Conservation (phyloP, 2,888 invertebrate genomes). For the Junonia oenone region DNA sequence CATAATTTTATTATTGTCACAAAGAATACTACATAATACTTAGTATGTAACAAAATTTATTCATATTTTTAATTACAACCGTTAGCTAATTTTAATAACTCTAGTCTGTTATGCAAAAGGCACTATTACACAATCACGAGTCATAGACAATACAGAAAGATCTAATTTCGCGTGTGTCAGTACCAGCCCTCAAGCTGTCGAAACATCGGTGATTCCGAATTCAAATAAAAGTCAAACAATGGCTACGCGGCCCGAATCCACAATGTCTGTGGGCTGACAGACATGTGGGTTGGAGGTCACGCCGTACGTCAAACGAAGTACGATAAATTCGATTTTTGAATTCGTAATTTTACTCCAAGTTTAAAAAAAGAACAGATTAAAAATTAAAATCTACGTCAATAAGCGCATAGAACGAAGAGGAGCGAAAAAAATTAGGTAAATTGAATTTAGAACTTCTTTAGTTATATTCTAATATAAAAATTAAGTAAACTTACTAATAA, state of each 20-base stretch:
- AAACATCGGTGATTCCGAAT: constrained; percentile 53
- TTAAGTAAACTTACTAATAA: too few relatives aligned
- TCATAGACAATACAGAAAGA: not conserved
- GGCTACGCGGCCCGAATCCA: constrained; percentile 66
- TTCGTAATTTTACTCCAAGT: constrained; percentile 1
- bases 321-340: constrained; percentile 23
- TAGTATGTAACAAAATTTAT: too few relatives aligned
- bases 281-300: constrained; percentile 75
- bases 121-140: not conserved
- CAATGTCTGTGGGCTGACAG: constrained; percentile 63
- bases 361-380: not conserved
- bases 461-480: too few relatives aligned
- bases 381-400: too few relatives aligned
- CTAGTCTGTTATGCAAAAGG: too few relatives aligned
- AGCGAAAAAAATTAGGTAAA: too few relatives aligned
- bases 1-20: too few relatives aligned
- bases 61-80: too few relatives aligned
- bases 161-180: constrained; percentile 29
- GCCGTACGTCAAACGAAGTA: constrained; percentile 15
- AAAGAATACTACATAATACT: too few relatives aligned
- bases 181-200: constrained; percentile 40
- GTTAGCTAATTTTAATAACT: too few relatives aligned
- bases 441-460: too few relatives aligned
- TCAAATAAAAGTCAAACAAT: constrained; percentile 71
- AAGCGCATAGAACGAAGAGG: too few relatives aligned